phyloP scores from a whole-genome alignment of 2,797 vertebrate species.

The Dipus sagitta region DNA sequence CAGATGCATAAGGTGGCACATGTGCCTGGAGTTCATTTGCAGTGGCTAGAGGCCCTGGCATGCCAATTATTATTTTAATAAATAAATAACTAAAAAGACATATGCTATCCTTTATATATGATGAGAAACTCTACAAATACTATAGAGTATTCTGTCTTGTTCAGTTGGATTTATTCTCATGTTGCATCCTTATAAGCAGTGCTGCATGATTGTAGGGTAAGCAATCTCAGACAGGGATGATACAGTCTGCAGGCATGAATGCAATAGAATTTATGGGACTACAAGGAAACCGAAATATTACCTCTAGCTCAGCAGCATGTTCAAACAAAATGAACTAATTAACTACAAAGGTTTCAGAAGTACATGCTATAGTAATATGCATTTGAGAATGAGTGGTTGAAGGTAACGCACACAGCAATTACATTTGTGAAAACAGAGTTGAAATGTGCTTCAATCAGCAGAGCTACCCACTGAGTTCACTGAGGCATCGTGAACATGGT shows the following conservation, averaged over 20 bases:
- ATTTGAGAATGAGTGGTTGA: not conserved
- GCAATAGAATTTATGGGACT: not conserved
- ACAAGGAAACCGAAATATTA: not conserved
- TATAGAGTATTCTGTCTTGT: not conserved
- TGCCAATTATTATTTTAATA: too few species aligned
- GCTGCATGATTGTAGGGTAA: not conserved
- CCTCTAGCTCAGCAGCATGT: not conserved
- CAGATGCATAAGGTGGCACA: too few species aligned
- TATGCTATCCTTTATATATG: not conserved
- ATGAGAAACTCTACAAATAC: not conserved
- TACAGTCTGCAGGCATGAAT: not conserved
- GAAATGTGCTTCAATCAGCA: not conserved
- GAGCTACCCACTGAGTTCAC: not conserved
- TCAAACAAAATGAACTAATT: not conserved
- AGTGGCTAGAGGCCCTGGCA: too few species aligned
- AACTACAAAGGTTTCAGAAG: not conserved
- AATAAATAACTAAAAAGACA: not conserved
- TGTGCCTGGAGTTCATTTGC: too few species aligned
- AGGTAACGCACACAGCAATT: not conserved
- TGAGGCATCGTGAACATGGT: not conserved
- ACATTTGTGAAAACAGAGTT: conserved; percentile 20
- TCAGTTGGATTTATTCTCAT: not conserved
- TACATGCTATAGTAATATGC: not conserved
- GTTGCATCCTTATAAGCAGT: not conserved
- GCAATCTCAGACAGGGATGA: not conserved